Conservation (phyloP, 2,797 vertebrate genomes). For the Ataeniobius toweri region DNA sequence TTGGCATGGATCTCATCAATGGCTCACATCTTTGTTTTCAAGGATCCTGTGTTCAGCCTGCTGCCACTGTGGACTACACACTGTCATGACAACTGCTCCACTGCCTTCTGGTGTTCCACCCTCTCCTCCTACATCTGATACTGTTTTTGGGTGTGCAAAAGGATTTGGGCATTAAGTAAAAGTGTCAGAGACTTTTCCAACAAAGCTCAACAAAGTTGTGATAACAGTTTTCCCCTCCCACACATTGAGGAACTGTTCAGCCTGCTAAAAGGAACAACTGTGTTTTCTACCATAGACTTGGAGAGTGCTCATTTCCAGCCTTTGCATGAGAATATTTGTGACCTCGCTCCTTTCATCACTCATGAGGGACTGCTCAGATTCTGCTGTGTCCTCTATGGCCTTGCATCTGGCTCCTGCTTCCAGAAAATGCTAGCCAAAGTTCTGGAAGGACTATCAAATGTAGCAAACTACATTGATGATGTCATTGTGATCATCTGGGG, state of each 20-base stretch:
- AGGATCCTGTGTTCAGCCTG: neutral
- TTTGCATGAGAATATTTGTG: neutral
- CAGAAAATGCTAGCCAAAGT: neutral
- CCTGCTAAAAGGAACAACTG: neutral
- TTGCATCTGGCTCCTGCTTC: too few species aligned
- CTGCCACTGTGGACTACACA: too few species aligned
- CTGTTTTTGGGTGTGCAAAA: too few species aligned
- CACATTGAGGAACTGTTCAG: neutral
- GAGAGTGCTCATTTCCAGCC: conserved; percentile 4
- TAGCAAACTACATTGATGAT: neutral
- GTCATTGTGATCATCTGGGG: neutral
- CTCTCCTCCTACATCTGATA: too few species aligned
- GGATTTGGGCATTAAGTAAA: too few species aligned
- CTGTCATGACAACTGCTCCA: too few species aligned
- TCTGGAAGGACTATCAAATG: too few species aligned
- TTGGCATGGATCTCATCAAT: neutral
- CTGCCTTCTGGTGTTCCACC: too few species aligned
- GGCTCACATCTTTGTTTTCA: too few species aligned
- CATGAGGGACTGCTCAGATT: neutral
- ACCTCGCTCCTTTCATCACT: neutral
- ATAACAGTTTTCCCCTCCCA: neutral
- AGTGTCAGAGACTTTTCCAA: too few species aligned
- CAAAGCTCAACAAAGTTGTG: neutral
- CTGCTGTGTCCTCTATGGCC: neutral
- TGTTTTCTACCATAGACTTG: neutral